Evolutionary conservation across 1,140 invertebrate genomes (phyloP).

Genomic region (Palaemon carinicauda): DNA sequence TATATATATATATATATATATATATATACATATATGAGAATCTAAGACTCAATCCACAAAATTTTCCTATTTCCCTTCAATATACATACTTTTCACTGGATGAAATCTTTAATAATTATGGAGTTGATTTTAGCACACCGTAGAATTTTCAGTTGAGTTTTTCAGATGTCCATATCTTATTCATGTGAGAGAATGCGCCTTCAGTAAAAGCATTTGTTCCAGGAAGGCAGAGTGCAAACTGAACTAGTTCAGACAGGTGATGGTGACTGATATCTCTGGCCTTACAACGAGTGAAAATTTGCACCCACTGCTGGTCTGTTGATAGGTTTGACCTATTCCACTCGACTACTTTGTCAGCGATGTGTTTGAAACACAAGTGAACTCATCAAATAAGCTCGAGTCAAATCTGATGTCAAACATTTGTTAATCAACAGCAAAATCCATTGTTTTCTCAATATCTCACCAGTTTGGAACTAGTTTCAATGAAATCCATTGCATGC

Average conservation of each 20-base stretch:
- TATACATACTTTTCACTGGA: constrained; percentile 40
- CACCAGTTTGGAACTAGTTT: too few relatives aligned
- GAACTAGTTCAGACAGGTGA: constrained; percentile 30
- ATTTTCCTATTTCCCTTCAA: too few relatives aligned
- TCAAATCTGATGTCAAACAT: too few relatives aligned
- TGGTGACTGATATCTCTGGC: constrained; percentile 34
- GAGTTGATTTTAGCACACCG: constrained; percentile 18
- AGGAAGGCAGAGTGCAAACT: constrained; percentile 13
- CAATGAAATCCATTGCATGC: too few relatives aligned
- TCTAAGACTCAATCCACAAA: too few relatives aligned
- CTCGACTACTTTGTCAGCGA: constrained; percentile 15
- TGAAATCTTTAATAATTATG: constrained; percentile 33
- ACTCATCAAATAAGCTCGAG: too few relatives aligned
- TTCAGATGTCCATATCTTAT: constrained; percentile 32
- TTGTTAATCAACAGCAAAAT: too few relatives aligned
- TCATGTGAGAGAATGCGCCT: constrained; percentile 22
- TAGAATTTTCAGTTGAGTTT: constrained; percentile 19
- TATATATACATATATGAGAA: too few relatives aligned
- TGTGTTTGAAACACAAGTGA: too few relatives aligned
- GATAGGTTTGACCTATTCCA: constrained; percentile 18
- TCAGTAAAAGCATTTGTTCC: constrained; percentile 26
- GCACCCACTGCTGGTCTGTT: constrained; percentile 12
- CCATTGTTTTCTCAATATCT: too few relatives aligned
- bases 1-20: too few relatives aligned
- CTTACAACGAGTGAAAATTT: constrained; percentile 31